phyloP scores from a whole-genome alignment of 1,140 invertebrate genomes.

The Hyposmocoma kahamanoa region DNA sequence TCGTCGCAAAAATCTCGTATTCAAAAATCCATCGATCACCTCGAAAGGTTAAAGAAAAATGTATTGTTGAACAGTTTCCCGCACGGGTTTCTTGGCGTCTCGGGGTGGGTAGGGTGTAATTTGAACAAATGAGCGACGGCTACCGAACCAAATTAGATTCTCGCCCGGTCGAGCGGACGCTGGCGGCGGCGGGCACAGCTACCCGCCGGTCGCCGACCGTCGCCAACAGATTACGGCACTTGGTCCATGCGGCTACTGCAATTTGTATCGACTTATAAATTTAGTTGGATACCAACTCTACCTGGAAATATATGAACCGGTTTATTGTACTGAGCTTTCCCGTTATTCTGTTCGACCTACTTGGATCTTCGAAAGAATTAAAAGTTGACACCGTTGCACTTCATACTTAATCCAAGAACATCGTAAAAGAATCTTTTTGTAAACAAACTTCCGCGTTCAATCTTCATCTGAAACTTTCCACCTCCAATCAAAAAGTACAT shows the following conservation, averaged over 20 bases:
- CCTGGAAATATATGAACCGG: too few relatives aligned
- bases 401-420: neutral
- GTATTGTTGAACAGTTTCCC: too few relatives aligned
- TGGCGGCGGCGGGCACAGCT: neutral
- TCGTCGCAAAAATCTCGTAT: too few relatives aligned
- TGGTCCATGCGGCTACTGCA: conserved; percentile 14
- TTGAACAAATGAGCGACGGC: conserved; percentile 64
- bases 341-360: too few relatives aligned
- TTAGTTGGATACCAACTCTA: too few relatives aligned
- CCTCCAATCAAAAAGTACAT: neutral
- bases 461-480: too few relatives aligned
- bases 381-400: neutral
- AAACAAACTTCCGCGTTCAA: too few relatives aligned
- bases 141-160: conserved; percentile 65
- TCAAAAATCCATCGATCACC: too few relatives aligned
- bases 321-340: too few relatives aligned
- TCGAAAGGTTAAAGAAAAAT: too few relatives aligned
- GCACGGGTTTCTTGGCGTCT: too few relatives aligned
- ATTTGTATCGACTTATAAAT: conserved; percentile 32
- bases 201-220: neutral
- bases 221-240: conserved; percentile 38
- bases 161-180: conserved; percentile 22
- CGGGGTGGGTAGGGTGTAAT: conserved; percentile 42
- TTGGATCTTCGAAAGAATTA: neutral
- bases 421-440: neutral